Conservation (phyloP, 1,140 invertebrate genomes). For the Trissolcus basalis region DNA sequence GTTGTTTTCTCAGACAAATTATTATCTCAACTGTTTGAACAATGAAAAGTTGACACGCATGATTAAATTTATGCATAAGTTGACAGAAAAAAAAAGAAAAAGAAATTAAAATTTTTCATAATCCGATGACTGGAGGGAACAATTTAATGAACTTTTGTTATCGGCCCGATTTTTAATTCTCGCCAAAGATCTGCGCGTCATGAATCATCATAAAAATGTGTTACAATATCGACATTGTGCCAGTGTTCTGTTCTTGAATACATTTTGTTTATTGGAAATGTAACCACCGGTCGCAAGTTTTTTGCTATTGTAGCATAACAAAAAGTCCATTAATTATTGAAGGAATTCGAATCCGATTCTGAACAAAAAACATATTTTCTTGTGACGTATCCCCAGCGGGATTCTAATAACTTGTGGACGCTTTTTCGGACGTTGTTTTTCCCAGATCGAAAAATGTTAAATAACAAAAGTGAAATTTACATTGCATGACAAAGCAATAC, state of each 20-base stretch:
- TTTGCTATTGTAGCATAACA: not conserved
- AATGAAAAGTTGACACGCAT: too few species aligned
- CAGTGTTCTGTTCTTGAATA: conserved; percentile 28
- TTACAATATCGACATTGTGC: conserved; percentile 25
- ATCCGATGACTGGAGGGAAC: too few species aligned
- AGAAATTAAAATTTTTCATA: too few species aligned
- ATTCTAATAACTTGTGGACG: too few species aligned
- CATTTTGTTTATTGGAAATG: conserved; percentile 15
- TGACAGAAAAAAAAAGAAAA: too few species aligned
- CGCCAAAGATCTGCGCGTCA: not conserved
- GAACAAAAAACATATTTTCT: not conserved
- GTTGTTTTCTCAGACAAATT: too few species aligned
- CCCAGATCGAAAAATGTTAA: too few species aligned
- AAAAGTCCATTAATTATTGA: conserved; percentile 19
- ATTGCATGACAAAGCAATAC: not conserved
- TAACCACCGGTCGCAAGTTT: conserved; percentile 27
- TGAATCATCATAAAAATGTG: conserved; percentile 11
- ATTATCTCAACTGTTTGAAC: too few species aligned
- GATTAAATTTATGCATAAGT: too few species aligned
- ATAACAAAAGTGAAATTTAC: too few species aligned
- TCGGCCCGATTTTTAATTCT: not conserved
- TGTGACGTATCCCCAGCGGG: too few species aligned
- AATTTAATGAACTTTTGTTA: not conserved
- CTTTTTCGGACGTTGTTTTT: too few species aligned
- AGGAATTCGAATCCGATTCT: not conserved